These are phyloP conservation scores for Ectobius pallidus DNA, from an alignment of 2,888 invertebrate species.

Conservation along the genomic window DNA sequence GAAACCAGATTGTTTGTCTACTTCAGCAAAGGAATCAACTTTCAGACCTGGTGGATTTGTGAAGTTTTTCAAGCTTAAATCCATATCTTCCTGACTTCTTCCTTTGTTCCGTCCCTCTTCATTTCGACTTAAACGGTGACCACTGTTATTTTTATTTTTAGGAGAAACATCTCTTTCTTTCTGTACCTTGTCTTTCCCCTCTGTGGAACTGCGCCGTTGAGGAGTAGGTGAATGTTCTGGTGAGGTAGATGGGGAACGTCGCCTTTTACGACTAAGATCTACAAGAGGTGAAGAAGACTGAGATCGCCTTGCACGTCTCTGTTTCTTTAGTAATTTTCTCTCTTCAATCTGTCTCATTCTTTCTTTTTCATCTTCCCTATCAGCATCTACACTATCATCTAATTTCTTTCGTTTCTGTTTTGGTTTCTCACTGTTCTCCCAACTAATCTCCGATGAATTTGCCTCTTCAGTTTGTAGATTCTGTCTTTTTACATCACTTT, in stretches of 20 bases:
- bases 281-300: constrained; percentile 26
- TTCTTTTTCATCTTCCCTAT: not conserved
- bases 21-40: not conserved
- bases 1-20: not conserved
- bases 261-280: constrained; percentile 14
- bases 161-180: constrained; percentile 6
- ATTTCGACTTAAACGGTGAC: constrained; percentile 16
- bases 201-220: constrained; percentile 31
- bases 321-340: constrained; percentile 25
- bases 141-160: constrained; percentile 4
- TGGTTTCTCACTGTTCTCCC: constrained; percentile 27
- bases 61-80: no score
- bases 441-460: constrained; percentile 31
- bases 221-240: constrained; percentile 38
- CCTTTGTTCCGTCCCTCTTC: constrained; percentile 23
- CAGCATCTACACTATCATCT: not conserved
- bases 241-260: constrained; percentile 36
- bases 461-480: not conserved
- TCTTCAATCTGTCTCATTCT: constrained; percentile 1
- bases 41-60: not conserved
- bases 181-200: constrained; percentile 10
- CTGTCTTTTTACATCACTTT: not conserved
- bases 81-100: constrained; percentile 14
- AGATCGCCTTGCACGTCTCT: constrained; percentile 26
- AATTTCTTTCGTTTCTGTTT: not conserved